Conservation (phyloP, 2,113 vertebrate species). For the Pandion haliaetus region DNA sequence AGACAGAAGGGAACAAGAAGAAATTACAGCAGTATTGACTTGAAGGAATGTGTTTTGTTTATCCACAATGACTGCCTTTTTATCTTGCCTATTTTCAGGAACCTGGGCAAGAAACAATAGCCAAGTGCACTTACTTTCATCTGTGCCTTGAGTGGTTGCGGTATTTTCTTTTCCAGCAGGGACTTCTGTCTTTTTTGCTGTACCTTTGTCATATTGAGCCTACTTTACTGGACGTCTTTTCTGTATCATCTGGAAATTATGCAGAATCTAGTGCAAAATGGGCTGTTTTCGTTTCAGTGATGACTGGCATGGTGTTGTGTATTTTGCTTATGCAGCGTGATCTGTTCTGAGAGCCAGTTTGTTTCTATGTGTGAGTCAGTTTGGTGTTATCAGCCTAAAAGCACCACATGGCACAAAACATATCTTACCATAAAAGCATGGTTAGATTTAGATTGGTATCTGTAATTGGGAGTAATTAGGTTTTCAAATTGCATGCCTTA, state of each 20-base stretch:
- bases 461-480: not conserved
- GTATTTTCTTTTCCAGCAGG: not conserved
- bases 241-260: not conserved
- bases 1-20: not conserved
- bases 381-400: not conserved
- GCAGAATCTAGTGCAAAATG: not conserved
- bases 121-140: not conserved
- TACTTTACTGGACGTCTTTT: not conserved
- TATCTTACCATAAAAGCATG: not conserved
- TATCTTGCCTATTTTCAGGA: not conserved
- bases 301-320: not conserved
- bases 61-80: not conserved
- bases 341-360: not conserved
- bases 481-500: not conserved
- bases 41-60: not conserved
- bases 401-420: not conserved
- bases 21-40: not conserved
- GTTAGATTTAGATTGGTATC: not conserved
- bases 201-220: not conserved
- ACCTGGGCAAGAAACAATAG: not conserved
- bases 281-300: not conserved
- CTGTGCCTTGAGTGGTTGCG: not conserved
- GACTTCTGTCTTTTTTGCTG: not conserved
- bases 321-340: not conserved
- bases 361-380: not conserved